Conservation (phyloP, 2,797 vertebrate genomes). For the Tympanoctomys barrerae region DNA sequence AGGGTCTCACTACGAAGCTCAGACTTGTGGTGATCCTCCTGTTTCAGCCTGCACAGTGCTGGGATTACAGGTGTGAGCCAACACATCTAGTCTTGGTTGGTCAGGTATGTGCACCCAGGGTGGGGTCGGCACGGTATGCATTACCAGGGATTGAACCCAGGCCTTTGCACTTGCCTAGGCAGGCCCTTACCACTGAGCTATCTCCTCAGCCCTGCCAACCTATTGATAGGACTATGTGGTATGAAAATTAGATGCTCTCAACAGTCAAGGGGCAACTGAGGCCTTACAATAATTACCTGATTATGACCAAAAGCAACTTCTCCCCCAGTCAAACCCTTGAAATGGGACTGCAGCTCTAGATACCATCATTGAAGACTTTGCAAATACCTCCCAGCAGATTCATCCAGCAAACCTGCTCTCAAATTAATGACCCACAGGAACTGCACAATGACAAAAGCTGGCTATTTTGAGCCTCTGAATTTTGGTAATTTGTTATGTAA, state of each 20-base stretch:
- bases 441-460: neutral
- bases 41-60: too few species aligned
- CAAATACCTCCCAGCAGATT: neutral
- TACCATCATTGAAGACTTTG: neutral
- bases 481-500: neutral
- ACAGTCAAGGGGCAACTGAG: neutral
- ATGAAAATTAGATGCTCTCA: neutral
- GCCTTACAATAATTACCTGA: neutral
- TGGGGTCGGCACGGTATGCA: too few species aligned
- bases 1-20: too few species aligned
- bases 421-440: neutral
- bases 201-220: neutral
- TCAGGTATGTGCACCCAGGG: too few species aligned
- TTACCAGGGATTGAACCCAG: too few species aligned
- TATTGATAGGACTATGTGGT: neutral
- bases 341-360: neutral
- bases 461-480: neutral
- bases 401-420: neutral
- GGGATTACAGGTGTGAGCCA: too few species aligned
- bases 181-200: too few species aligned
- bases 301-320: neutral
- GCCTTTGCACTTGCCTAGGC: too few species aligned
- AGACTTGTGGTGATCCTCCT: too few species aligned
- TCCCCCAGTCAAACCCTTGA: neutral
- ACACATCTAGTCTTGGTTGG: too few species aligned